Evolutionary conservation across 2,797 vertebrate species (phyloP), one percentile per base, ranked within the genome.

Genomic region (Chromis chromis): DNA sequence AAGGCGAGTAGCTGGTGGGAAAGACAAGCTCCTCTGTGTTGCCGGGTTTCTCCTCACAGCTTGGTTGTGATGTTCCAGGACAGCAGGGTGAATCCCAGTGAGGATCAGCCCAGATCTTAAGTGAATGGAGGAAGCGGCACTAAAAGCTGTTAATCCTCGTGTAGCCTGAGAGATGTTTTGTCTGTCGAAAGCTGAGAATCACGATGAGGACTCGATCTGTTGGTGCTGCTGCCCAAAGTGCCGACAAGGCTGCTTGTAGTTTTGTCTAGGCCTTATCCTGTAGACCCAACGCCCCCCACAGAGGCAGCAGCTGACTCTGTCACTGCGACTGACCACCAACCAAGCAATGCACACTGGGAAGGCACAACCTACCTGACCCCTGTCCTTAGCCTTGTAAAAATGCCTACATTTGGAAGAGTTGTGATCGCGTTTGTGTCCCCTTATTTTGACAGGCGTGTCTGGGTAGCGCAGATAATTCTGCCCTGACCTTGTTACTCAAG

Each of bases 371-470:
- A 66, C 28, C 61, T 55, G 82, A 86, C 87, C 85, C 57, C 55
- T 62, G 53, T 25, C 61, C 70, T 60, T 64, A 17, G 48, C 0
- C 5, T 68, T 83, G 85, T 93, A 92, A 92, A 94, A 91, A 92
- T 91, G 90, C 87, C 91, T 88, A 64, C 90, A 88, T 92, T 92
- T 92, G 90, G 88, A 87, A 88, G 83, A 88, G 78, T 78, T 78
- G 82, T 54, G 56, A 57, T 79, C 50, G 52, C 83, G 68, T 75
- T 70, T 36, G 65, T 44, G 39, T 77, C 21, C 31, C 53, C 10
- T 55, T 93, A 76, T 92, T 92, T 92, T 91, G 75, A 90, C 86
- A 91, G 85, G 79, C 4, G 53, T 65, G 73, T 69, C 27, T 75
- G 75, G 68, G 85, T 81, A 85, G 65, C 85, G 74, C 63, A 70